Conservation (phyloP, 2,113 vertebrate genomes). For the Oryzias javanicus region DNA sequence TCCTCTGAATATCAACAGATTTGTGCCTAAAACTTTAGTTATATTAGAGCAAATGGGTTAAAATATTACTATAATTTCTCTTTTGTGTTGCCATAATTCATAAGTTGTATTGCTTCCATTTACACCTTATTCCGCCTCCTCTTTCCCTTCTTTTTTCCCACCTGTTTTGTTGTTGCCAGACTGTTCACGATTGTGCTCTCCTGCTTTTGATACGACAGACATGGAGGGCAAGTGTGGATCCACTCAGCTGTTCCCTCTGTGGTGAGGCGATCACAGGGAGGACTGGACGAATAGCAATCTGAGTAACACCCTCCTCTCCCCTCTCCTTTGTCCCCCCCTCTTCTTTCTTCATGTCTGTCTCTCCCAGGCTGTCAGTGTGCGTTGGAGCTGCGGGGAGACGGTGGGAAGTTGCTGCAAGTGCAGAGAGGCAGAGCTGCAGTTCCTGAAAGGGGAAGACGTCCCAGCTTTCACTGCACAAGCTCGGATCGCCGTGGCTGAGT, state of each 20-base stretch:
- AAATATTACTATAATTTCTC: too few species aligned
- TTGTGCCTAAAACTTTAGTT: too few species aligned
- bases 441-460: slow-evolving; percentile 25
- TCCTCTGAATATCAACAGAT: too few species aligned
- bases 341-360: slow-evolving; percentile 61
- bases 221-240: slow-evolving; percentile 32
- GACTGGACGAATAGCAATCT: slow-evolving; percentile 59
- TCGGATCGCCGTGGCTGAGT: slow-evolving; percentile 40
- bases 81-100: too few species aligned
- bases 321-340: slow-evolving; percentile 23
- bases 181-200: slow-evolving; percentile 33
- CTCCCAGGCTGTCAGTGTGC: slow-evolving; percentile 76
- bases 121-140: too few species aligned
- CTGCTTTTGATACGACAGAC: slow-evolving; percentile 17
- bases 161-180: too few species aligned
- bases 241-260: slow-evolving; percentile 68
- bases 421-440: slow-evolving; percentile 24
- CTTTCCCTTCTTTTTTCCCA: too few species aligned
- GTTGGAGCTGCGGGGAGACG: slow-evolving; percentile 60
- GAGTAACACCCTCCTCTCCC: slow-evolving; percentile 66
- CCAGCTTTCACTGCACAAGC: slow-evolving; percentile 10
- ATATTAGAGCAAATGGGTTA: too few species aligned
- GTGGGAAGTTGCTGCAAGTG: slow-evolving; percentile 58
- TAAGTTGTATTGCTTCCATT: too few species aligned
- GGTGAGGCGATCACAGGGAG: slow-evolving; percentile 40